phyloP scores from a whole-genome alignment of 2,113 vertebrate genomes.

The Pomatostomus ruficeps region DNA sequence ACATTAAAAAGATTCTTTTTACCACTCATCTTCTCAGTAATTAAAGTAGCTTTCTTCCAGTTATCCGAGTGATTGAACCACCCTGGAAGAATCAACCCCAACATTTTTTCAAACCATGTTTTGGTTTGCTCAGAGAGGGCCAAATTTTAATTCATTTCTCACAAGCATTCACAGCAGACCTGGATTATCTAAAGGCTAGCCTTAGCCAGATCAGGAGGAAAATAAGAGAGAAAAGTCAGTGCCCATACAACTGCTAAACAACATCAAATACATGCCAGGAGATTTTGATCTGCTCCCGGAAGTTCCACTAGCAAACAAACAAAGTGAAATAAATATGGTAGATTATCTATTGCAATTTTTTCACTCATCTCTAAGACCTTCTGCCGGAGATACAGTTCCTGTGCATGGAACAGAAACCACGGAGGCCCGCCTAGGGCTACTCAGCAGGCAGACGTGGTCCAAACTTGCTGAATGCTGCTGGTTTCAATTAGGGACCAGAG shows the following conservation, averaged over 20 bases:
- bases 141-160: neutral
- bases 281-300: neutral
- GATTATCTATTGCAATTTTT: neutral
- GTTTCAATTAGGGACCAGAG: conserved; percentile 28
- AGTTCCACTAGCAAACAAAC: neutral
- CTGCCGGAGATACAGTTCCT: neutral
- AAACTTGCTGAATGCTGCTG: neutral
- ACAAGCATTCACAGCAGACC: neutral
- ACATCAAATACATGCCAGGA: neutral
- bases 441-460: neutral
- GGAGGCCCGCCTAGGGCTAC: neutral
- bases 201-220: neutral
- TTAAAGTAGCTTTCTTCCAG: neutral
- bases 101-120: neutral
- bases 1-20: neutral
- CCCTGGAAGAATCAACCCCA: neutral
- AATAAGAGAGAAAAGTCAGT: neutral
- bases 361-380: neutral
- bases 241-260: neutral
- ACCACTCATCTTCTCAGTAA: neutral
- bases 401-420: neutral
- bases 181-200: neutral
- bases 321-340: neutral
- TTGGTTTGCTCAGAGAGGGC: neutral
- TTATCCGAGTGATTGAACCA: neutral